Evolutionary conservation across 2,113 vertebrate species (phyloP).

Genomic region (Solenodon paradoxus): DNA sequence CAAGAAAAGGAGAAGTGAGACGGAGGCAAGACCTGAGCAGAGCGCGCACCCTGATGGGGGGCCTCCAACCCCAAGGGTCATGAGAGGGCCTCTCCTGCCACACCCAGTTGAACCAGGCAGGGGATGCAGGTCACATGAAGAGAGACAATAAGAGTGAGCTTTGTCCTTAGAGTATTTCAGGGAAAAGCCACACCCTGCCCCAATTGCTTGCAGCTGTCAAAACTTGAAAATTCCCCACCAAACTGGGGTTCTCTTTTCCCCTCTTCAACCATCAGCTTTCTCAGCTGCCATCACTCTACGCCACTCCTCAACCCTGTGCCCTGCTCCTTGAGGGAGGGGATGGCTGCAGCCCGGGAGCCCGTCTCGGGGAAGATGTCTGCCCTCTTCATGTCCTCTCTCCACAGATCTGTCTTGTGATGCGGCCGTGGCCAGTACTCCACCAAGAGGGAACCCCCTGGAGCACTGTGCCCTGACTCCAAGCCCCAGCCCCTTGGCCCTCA

Average conservation of each 20-base stretch:
- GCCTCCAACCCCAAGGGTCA: background rate
- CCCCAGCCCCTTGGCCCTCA: conserved; percentile 80
- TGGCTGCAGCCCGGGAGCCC: background rate
- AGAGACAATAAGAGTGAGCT: background rate
- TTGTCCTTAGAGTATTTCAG: background rate
- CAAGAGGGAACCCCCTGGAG: conserved; percentile 83
- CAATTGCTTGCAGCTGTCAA: background rate
- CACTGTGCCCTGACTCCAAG: conserved; percentile 80
- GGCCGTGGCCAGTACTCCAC: conserved; percentile 81
- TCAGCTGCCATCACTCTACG: rapidly evolving
- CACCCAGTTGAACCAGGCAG: background rate
- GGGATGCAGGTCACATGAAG: background rate
- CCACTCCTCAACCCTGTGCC: rapidly evolving
- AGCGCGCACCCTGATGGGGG: background rate
- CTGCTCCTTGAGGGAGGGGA: background rate
- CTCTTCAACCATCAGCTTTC: background rate
- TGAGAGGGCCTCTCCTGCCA: background rate
- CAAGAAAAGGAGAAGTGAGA: background rate
- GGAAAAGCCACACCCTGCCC: background rate
- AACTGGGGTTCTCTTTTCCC: rapidly evolving
- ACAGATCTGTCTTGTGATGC: conserved; percentile 80
- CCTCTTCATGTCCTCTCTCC: background rate
- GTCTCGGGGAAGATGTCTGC: background rate
- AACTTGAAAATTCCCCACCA: background rate
- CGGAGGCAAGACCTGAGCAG: background rate